A percentile compares a stretch with the other conserved stretches of the same genome.
Conservation (phyloP, 2,888 invertebrate genomes). For the Itoplectis maculator region DNA sequence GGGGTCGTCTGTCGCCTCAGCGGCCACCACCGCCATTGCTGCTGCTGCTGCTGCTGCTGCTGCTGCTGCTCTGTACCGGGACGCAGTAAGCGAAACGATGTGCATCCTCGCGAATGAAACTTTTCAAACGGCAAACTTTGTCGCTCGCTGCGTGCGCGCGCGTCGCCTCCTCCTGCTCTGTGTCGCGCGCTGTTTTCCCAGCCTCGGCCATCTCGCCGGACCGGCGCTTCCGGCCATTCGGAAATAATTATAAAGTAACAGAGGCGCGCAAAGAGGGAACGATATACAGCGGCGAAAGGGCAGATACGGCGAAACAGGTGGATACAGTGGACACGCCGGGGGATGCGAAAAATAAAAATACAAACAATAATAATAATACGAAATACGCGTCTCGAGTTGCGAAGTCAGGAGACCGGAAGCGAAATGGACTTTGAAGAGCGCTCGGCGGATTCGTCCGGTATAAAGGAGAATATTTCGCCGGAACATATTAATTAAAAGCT, state of each 20-base stretch:
- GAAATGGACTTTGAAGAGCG: conserved; percentile 39
- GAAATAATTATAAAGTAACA: conserved; percentile 65
- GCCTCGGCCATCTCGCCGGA: conserved; percentile 26
- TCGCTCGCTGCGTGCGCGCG: conserved; percentile 6
- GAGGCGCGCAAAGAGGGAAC: conserved; percentile 42
- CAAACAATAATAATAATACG: no score
- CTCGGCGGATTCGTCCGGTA: not conserved
- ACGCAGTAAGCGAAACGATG: conserved; percentile 51
- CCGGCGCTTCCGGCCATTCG: conserved; percentile 56
- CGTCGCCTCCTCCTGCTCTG: not conserved
- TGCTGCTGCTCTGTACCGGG: not conserved
- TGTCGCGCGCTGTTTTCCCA: conserved; percentile 15
- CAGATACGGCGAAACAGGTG: conserved; percentile 45
- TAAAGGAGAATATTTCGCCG: conserved; percentile 8
- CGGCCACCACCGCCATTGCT: not conserved
- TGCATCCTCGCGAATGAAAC: conserved; percentile 58
- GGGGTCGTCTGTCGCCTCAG: conserved; percentile 9
- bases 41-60: not conserved
- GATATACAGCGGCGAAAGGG: conserved; percentile 55
- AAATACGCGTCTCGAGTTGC: conserved; percentile 10
- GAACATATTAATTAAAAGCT: conserved; percentile 30
- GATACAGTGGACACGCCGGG: no score
- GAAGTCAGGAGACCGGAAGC: conserved; percentile 49
- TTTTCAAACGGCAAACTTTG: conserved; percentile 65
- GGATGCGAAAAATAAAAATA: conserved; percentile 1